Conservation (phyloP, 2,888 invertebrate species). For the Lottia scabra region DNA sequence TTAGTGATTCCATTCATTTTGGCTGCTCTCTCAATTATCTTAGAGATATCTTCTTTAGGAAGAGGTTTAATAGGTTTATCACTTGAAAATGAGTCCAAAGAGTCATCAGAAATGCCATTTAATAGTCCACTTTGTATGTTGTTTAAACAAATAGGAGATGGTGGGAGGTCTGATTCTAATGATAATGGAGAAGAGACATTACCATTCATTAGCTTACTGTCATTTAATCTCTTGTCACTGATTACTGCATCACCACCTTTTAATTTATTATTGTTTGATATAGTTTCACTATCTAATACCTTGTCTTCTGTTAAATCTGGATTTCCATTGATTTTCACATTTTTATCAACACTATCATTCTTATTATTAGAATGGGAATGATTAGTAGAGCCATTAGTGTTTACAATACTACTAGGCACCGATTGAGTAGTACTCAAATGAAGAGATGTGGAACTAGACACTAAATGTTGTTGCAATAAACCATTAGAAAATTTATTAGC, state of each 20-base stretch:
- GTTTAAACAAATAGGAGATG: constrained; percentile 13
- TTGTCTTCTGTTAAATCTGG: neutral
- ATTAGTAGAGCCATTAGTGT: neutral
- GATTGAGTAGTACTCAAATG: neutral
- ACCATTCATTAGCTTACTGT: constrained; percentile 36
- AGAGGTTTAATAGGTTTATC: constrained; percentile 7
- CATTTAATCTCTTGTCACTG: constrained; percentile 10
- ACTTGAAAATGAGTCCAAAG: neutral
- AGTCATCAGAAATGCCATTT: neutral
- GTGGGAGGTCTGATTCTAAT: constrained; percentile 36
- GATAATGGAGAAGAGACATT: constrained; percentile 35
- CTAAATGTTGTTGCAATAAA: neutral
- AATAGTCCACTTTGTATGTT: neutral
- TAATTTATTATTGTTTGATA: neutral
- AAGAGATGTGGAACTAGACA: neutral
- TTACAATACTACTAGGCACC: neutral
- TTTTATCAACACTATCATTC: constrained; percentile 11
- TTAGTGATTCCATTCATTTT: constrained; percentile 53
- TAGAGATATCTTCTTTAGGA: constrained; percentile 15
- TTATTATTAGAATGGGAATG: neutral
- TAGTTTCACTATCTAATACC: neutral
- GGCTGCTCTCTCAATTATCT: constrained; percentile 34
- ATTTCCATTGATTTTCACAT: constrained; percentile 1
- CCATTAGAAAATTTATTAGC: neutral
- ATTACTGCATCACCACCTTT: neutral